Percentiles rank a stretch among this genome's conserved stretches.
Evolutionary conservation across 2,113 vertebrate species (phyloP).

Genomic region (Dasyprocta punctata): DNA sequence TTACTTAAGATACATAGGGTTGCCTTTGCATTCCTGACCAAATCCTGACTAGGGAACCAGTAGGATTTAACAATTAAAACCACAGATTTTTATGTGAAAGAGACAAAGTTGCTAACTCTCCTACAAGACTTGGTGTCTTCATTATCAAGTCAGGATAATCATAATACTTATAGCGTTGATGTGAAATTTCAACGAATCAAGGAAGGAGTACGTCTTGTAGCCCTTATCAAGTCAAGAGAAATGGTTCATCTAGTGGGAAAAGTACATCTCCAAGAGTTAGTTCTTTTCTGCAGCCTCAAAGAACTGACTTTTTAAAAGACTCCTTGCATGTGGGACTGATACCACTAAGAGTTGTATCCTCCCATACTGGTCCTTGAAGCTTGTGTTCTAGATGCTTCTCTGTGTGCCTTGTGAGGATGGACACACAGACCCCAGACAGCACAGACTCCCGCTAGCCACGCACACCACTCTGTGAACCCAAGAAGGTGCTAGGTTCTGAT

Average conservation of each 20-base stretch:
- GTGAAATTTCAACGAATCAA: neutral
- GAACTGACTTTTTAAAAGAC: neutral
- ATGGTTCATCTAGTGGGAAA: neutral
- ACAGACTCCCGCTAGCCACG: rapidly evolving
- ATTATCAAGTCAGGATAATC: neutral
- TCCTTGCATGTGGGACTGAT: neutral
- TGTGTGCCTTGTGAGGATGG: neutral
- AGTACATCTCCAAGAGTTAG: neutral
- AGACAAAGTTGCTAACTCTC: neutral
- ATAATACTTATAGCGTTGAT: neutral
- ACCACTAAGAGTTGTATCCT: neutral
- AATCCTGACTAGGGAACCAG: neutral
- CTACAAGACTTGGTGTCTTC: neutral
- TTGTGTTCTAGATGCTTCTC: neutral
- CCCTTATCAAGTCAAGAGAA: neutral
- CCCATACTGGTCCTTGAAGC: neutral
- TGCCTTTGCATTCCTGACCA: neutral
- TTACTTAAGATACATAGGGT: neutral
- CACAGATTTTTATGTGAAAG: neutral
- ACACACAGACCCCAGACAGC: neutral
- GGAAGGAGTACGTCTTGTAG: neutral
- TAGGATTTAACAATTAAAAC: neutral
- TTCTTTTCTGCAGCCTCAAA: neutral
- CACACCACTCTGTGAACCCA: neutral
- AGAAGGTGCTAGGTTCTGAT: neutral